Evolutionary conservation across 2,888 invertebrate genomes (phyloP).

Genomic region (Lasiommata megera): DNA sequence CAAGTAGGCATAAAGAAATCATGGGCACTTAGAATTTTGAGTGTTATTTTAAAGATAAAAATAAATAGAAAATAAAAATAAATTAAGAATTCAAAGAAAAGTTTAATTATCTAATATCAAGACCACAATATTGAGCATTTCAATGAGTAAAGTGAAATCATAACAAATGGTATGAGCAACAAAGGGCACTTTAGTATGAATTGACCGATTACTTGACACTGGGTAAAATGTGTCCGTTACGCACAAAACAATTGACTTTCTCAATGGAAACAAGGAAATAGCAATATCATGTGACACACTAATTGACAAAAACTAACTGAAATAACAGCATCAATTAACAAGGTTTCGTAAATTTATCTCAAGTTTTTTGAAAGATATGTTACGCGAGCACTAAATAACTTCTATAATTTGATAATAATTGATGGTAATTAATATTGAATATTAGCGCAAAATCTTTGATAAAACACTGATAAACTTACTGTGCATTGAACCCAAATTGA

Average conservation of each 20-base stretch:
- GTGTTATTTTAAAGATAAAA: constrained; percentile 35
- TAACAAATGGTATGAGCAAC: constrained; percentile 62
- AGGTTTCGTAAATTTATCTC: constrained; percentile 62
- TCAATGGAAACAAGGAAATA: constrained; percentile 41
- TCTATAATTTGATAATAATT: background rate
- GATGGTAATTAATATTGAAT: background rate
- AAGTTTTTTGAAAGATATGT: constrained; percentile 29
- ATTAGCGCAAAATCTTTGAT: background rate
- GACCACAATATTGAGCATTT: constrained; percentile 77
- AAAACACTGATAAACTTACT: background rate
- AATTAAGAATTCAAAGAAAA: constrained; percentile 44
- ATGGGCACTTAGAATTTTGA: constrained; percentile 16
- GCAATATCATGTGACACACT: constrained; percentile 58
- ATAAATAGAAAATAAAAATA: constrained; percentile 61
- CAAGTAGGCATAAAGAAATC: constrained; percentile 25
- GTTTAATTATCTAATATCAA: constrained; percentile 73
- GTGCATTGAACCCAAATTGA: background rate
- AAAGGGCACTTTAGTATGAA: constrained; percentile 67
- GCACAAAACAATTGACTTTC: constrained; percentile 33
- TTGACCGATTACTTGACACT: constrained; percentile 59
- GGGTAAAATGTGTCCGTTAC: constrained; percentile 20
- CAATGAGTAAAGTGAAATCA: constrained; percentile 69
- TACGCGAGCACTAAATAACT: background rate
- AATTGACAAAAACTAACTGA: constrained; percentile 76
- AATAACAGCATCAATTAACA: constrained; percentile 65